Evolutionary conservation across 2,113 vertebrate species (phyloP).

Genomic region (Oreochromis spilurus): DNA sequence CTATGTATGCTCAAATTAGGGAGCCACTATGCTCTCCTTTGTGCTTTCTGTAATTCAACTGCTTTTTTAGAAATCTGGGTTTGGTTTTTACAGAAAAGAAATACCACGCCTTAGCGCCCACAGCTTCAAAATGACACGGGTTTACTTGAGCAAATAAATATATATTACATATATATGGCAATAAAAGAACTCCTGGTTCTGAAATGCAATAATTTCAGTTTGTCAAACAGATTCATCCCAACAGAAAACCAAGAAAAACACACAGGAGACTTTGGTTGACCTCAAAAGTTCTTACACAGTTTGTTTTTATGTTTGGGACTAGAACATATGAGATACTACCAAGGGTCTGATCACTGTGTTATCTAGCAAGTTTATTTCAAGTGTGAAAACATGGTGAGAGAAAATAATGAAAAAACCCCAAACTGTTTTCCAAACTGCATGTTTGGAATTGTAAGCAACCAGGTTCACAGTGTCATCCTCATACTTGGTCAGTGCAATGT

Average conservation of each 20-base stretch:
- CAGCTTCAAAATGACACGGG: conserved; percentile 32
- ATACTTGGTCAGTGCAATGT: conserved; percentile 30
- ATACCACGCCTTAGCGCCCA: conserved; percentile 4
- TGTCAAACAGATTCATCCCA: neutral
- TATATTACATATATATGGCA: conserved; percentile 20
- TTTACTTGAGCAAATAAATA: conserved; percentile 22
- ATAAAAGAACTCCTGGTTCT: conserved; percentile 18
- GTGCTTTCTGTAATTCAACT: conserved; percentile 3
- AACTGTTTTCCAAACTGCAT: conserved; percentile 25
- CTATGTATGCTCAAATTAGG: conserved; percentile 36
- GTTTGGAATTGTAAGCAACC: conserved; percentile 44
- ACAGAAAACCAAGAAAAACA: neutral
- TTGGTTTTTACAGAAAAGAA: conserved; percentile 24
- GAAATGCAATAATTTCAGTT: neutral
- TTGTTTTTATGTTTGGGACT: conserved; percentile 33
- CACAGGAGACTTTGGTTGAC: conserved; percentile 26
- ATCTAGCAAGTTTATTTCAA: conserved; percentile 51
- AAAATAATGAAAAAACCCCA: conserved; percentile 14
- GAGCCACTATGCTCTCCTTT: neutral
- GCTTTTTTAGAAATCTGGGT: conserved; percentile 39
- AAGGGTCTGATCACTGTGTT: conserved; percentile 30
- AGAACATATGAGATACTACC: neutral
- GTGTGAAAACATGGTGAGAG: conserved; percentile 24
- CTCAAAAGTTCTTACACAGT: conserved; percentile 26
- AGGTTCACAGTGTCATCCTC: conserved; percentile 48